Percentiles rank a stretch among this genome's conserved stretches.
Conservation (phyloP, 2,797 vertebrate genomes). For the Melanotaenia nigrans region DNA sequence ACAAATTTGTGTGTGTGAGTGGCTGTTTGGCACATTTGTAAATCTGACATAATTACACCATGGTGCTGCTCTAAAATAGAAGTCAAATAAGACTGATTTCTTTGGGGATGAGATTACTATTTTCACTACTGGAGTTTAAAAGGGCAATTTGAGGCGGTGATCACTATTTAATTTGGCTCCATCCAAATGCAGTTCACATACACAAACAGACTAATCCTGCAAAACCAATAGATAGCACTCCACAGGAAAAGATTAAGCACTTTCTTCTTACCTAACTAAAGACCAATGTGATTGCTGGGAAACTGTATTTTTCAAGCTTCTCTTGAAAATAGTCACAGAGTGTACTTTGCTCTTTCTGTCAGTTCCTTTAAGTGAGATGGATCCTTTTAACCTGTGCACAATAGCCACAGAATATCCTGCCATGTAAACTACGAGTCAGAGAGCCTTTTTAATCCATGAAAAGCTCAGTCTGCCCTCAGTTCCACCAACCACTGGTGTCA, state of each 20-base stretch:
- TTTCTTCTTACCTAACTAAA: conserved; percentile 3
- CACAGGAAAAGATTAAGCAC: conserved; percentile 40
- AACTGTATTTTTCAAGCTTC: conserved; percentile 5
- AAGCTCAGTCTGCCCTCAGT: conserved; percentile 35
- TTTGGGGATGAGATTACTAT: too few relatives aligned
- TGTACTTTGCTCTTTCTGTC: conserved; percentile 14
- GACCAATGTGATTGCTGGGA: conserved; percentile 1
- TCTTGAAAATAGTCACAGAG: conserved; percentile 14
- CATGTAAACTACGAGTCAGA: conserved; percentile 22
- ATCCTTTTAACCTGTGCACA: conserved; percentile 14
- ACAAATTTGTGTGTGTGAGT: neutral
- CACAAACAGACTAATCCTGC: conserved; percentile 45
- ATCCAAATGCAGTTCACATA: conserved; percentile 55
- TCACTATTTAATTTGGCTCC: conserved; percentile 9
- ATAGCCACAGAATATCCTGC: conserved; percentile 15
- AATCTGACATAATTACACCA: neutral
- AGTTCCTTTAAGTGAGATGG: conserved; percentile 10
- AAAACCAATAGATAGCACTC: conserved; percentile 55
- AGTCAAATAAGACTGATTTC: too few relatives aligned
- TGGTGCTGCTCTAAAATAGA: neutral
- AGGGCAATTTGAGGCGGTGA: too few relatives aligned
- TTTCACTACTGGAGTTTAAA: too few relatives aligned
- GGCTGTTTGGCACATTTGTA: neutral
- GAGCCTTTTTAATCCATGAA: conserved; percentile 33
- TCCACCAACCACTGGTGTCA: neutral